A percentile compares a stretch with the other conserved stretches of the same genome.
Conservation (phyloP, 2,888 invertebrate genomes). For the Erebia aethiops region DNA sequence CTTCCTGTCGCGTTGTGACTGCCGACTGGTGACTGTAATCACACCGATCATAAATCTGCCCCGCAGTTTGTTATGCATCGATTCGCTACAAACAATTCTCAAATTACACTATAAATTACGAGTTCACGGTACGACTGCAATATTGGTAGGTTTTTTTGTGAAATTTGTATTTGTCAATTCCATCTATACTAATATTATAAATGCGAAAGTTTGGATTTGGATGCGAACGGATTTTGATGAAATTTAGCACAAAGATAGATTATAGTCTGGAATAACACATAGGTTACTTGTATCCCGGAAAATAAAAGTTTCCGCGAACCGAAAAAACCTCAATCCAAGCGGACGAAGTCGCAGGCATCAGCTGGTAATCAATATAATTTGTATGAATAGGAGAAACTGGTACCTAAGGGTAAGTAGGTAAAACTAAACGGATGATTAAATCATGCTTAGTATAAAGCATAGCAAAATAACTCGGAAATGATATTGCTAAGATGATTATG, state of each 20-base stretch:
- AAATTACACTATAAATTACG: conserved; percentile 26
- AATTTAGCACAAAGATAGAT: too few species aligned
- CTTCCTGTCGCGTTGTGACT: conserved; percentile 27
- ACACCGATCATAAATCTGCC: conserved; percentile 29
- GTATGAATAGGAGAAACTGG: too few species aligned
- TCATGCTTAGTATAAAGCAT: background rate
- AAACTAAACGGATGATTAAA: background rate
- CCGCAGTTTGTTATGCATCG: conserved; percentile 5
- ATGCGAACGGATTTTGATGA: too few species aligned
- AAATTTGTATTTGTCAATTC: background rate
- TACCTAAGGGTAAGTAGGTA: too few species aligned
- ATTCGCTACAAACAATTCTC: conserved; percentile 5
- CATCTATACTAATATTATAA: too few species aligned
- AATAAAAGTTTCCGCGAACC: too few species aligned
- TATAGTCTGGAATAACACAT: too few species aligned
- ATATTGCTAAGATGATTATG: conserved; percentile 9
- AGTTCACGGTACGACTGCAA: background rate
- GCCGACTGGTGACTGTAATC: conserved; percentile 18
- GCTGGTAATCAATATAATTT: too few species aligned
- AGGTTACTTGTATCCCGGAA: too few species aligned
- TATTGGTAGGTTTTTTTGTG: background rate
- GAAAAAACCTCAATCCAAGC: too few species aligned
- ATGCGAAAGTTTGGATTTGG: too few species aligned
- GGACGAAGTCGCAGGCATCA: too few species aligned
- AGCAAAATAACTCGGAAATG: background rate